Base-by-base conservation (phyloP, 1,140 invertebrate genomes). In the Neomicropteryx cornuta region DNA sequence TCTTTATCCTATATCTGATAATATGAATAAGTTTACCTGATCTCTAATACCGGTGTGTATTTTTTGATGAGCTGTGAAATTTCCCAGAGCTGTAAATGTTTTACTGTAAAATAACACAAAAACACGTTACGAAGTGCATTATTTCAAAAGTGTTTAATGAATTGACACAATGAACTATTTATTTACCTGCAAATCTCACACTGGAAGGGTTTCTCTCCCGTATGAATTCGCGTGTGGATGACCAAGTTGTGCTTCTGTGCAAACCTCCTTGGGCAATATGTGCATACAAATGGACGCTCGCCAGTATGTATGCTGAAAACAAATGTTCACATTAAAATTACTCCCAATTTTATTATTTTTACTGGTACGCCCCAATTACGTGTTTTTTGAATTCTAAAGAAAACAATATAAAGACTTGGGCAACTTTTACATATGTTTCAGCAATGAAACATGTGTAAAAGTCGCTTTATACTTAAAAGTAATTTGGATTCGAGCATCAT, bases 191-290 rank as follows among this genome's bases (percentile, higher is more conserved):
- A 88, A 14, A 83, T 72, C 53, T 88, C 83, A 60, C 87, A 91
- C 37, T 85, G 79, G 52, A 87, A 85, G 1, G 83, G 83, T 48
- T 82, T 75, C 43, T 85, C 81, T 3, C 85, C 82, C 5, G 82
- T 84, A 46, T 91, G 87, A 11, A 79, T 79, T 31, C 85, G 60
- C 49, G 87, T 71, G 49, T 91, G 87, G 49, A 89, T 88, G 2
- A 83, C 78, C n/a, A 90, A 65, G 55, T 87, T 89, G 56, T 89
- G 86, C 47, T 87, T 79, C 52, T 89, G 84, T 29, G 83, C 80
- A 56, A 91, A 91, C 5, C 78, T 68, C 43, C 83, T 70, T 22
- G 77, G 70, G 46, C 87, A 91, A 41, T 83, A 79, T 35, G 71
- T 72, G 51, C 87, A 91, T 1, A 64, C 61, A 49, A 79, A 76